These are phyloP conservation scores for Ametastegia equiseti DNA, from an alignment of 2,888 invertebrate genomes.

Conservation along the genomic window DNA sequence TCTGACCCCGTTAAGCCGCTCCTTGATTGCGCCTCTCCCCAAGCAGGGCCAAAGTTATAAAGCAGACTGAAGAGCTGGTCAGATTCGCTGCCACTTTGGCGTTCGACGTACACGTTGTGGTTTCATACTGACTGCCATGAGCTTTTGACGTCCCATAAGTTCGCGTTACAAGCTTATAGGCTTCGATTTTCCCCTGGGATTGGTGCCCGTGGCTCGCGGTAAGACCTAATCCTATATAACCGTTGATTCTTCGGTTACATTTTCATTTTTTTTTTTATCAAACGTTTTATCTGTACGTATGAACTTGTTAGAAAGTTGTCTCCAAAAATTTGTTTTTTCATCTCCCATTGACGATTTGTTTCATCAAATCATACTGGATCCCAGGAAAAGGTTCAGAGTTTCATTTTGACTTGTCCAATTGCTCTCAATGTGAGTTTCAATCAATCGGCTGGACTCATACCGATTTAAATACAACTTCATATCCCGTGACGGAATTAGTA, in stretches of 20 bases:
- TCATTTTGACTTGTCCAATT: not conserved
- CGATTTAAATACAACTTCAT: not conserved
- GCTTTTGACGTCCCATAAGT: conserved; percentile 54
- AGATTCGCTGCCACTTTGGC: conserved; percentile 71
- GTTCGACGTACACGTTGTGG: conserved; percentile 66
- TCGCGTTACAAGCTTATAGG: conserved; percentile 6
- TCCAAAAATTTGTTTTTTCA: not conserved
- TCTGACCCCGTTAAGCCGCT: conserved; percentile 69
- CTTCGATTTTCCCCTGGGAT: not conserved
- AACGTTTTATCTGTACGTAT: not conserved
- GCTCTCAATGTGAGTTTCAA: not conserved
- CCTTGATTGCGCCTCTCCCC: conserved; percentile 55
- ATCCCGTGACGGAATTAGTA: not conserved
- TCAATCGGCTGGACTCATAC: not conserved
- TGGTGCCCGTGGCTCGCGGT: conserved; percentile 25
- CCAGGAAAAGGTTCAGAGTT: not conserved
- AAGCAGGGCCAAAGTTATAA: conserved; percentile 70
- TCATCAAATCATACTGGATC: not conserved
- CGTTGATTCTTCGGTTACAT: not conserved
- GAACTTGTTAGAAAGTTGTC: not conserved
- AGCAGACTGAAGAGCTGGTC: conserved; percentile 67
- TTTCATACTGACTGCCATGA: conserved; percentile 61
- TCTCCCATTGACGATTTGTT: not conserved
- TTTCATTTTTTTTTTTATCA: not conserved
- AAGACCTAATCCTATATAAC: not conserved